A percentile compares a stretch with the other conserved stretches of the same genome.
phyloP scores from a whole-genome alignment of 2,797 vertebrate species.

The Anguilla anguilla region DNA sequence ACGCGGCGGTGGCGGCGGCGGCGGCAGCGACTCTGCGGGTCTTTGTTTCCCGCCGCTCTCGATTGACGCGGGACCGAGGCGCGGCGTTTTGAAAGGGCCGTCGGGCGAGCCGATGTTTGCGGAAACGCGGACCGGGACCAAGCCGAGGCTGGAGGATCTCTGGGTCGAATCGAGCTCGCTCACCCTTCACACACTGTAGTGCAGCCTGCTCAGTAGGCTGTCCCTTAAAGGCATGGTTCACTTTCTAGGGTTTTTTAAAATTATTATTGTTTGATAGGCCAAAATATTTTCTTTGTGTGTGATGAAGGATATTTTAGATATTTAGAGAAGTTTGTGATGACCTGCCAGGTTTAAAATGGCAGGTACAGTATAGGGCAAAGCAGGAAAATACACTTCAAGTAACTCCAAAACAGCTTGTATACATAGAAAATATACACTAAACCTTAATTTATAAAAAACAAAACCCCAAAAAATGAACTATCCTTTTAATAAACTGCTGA shows the following conservation, averaged over 20 bases:
- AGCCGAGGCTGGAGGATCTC: constrained; percentile 59
- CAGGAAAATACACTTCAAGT: no score
- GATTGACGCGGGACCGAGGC: constrained; percentile 72
- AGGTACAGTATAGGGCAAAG: no score
- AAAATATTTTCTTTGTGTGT: no score
- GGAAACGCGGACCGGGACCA: constrained; percentile 57
- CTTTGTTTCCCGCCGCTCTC: constrained; percentile 67
- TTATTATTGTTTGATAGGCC: no score
- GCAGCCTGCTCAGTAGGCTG: no score
- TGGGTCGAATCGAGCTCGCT: background rate
- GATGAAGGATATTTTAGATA: no score
- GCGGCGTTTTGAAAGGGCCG: constrained; percentile 72
- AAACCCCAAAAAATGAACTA: background rate
- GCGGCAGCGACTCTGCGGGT: constrained; percentile 64
- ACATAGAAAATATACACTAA: constrained; percentile 29
- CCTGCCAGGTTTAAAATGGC: no score
- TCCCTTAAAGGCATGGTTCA: no score
- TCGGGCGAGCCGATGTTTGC: constrained; percentile 68
- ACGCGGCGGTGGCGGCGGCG: constrained; percentile 62
- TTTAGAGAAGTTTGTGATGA: no score
- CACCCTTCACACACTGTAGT: background rate
- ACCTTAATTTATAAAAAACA: no score
- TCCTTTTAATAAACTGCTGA: constrained; percentile 12
- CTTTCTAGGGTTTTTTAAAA: no score
- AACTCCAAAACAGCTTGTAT: constrained; percentile 29